Evolutionary conservation across 2,888 invertebrate genomes (phyloP), one percentile per base, ranked within the genome.

Genomic region (Gnatocerus cornutus): DNA sequence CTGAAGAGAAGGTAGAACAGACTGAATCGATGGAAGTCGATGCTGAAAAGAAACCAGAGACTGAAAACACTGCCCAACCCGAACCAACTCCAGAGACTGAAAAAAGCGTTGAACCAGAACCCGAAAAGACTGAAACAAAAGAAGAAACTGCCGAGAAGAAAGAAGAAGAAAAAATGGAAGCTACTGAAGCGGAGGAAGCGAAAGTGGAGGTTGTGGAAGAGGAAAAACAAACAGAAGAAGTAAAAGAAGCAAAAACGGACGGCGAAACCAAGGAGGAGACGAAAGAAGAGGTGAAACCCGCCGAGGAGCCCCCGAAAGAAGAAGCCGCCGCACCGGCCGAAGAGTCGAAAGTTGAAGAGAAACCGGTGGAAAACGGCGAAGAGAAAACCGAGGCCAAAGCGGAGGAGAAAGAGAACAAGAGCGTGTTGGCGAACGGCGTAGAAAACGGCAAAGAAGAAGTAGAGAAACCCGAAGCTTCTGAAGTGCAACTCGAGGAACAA

Each of bases 371-470:
- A 59, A 62, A 68, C 55, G 46, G 61, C 59, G 72, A 67, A 39
- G 68, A 69, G 33, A 68, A 58, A 52, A 65, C 12, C 41, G 61
- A 69, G 69, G 59, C 52, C 30, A 72, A 66, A 63, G 81, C 81
- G 1, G 72, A 85, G 80, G 79, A 83, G 82, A 78, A 86, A 74
- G 82, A 82, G 71, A 83, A 82, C 27, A 84, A 86, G 75, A 86
- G 84, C 37, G 88, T 87, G 73, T 77, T 83, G 30, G 82, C 82
- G 6, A 84, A 84, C 70, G 79, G 78, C 14, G 72, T 76, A 12
- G 79, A 78, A 52, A 72, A 71, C 52, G 71, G 65, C n/a, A 72
- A 69, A 12, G 56, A 56, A 14, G 63, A 55, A 16, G 61, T 12
- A 13, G 43, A 46, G 56, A 74, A 68, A 10, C 37, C 67, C 58